phyloP scores from a whole-genome alignment of 2,797 vertebrate species.

The Gephyroberyx darwinii region DNA sequence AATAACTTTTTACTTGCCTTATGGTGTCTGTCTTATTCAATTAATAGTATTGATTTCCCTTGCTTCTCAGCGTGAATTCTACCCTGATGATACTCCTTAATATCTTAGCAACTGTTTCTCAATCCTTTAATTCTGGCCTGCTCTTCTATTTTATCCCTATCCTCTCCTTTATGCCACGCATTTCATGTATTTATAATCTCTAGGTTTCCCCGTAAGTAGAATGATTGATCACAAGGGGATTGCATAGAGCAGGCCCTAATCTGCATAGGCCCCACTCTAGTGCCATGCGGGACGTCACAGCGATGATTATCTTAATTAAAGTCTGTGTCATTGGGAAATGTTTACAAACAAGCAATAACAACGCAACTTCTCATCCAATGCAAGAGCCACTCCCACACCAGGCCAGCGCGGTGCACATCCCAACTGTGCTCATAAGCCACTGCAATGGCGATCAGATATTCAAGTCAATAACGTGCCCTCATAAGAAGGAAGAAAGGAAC shows the following conservation, averaged over 20 bases:
- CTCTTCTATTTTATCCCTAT: constrained; percentile 30
- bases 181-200: constrained; percentile 78
- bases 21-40: constrained; percentile 59
- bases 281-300: constrained; percentile 58
- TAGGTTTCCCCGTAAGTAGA: constrained; percentile 65
- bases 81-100: constrained; percentile 55
- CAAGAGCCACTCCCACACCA: constrained; percentile 39
- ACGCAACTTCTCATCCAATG: constrained; percentile 49
- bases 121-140: constrained; percentile 43
- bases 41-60: constrained; percentile 65
- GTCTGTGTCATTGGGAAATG: constrained; percentile 74
- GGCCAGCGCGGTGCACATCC: constrained; percentile 28
- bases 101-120: constrained; percentile 58
- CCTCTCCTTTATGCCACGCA: constrained; percentile 67
- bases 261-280: constrained; percentile 58
- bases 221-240: constrained; percentile 61
- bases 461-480: constrained; percentile 63
- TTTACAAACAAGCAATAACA: constrained; percentile 78
- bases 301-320: constrained; percentile 83
- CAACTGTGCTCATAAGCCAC: constrained; percentile 51
- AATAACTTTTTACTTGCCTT: constrained; percentile 49
- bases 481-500: constrained; percentile 48
- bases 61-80: constrained; percentile 33
- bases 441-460: constrained; percentile 67
- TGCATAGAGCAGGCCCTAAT: constrained; percentile 52